These are phyloP conservation scores for Clarias macrocephalus DNA, from an alignment of 2,113 vertebrate genomes.

Conservation along the genomic window DNA sequence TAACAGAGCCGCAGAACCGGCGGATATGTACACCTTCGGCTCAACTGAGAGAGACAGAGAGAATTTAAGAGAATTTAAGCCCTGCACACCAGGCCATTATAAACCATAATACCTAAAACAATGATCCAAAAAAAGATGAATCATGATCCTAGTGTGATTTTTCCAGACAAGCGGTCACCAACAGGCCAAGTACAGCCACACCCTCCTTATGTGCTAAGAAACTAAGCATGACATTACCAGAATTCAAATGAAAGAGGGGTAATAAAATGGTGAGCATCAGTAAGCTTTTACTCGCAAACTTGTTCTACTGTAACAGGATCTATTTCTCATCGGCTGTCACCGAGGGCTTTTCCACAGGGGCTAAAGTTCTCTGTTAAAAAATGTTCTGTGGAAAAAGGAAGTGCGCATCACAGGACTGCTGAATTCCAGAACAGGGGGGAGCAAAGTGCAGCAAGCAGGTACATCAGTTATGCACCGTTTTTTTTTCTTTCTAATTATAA, in stretches of 20 bases:
- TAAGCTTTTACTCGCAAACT: background rate
- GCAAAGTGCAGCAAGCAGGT: background rate
- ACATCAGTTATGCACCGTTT: background rate
- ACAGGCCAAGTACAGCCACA: background rate
- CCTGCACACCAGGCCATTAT: background rate
- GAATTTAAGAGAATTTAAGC: background rate
- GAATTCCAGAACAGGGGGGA: background rate
- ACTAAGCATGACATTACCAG: background rate
- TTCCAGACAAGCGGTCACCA: background rate
- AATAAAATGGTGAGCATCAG: background rate
- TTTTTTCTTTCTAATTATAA: background rate
- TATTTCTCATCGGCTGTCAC: background rate
- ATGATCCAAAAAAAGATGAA: background rate
- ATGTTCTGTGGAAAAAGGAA: background rate
- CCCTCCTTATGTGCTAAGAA: background rate
- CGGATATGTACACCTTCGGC: slow-evolving; percentile 87
- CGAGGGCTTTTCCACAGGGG: background rate
- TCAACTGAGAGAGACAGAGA: slow-evolving; percentile 76
- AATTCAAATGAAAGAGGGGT: background rate
- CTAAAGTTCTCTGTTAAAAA: background rate
- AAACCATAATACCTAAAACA: background rate
- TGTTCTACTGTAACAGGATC: no score
- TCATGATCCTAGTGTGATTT: background rate
- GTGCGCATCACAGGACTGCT: background rate
- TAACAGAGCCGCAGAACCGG: slow-evolving; percentile 85